These are phyloP conservation scores for Stenodema calcarata DNA, from an alignment of 2,888 invertebrate genomes.

Conservation along the genomic window DNA sequence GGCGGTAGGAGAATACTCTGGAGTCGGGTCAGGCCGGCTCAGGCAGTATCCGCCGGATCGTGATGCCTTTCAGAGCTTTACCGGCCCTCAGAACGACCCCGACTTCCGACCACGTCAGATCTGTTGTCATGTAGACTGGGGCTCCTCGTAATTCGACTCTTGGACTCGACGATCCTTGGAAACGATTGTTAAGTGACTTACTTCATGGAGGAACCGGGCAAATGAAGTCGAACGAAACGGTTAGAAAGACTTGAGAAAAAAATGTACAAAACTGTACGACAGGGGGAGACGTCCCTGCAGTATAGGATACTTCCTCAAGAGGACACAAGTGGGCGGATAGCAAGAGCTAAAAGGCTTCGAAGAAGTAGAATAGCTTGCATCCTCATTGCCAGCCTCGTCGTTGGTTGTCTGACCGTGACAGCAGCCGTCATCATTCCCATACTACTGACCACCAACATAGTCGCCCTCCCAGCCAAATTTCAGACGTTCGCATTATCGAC, in stretches of 20 bases:
- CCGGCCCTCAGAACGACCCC: not conserved
- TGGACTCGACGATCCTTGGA: not conserved
- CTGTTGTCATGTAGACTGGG: not conserved
- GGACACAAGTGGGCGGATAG: conserved; percentile 61
- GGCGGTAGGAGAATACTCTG: not conserved
- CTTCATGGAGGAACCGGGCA: not conserved
- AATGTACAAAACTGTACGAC: conserved; percentile 79
- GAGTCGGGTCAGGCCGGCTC: not conserved
- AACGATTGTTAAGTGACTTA: not conserved
- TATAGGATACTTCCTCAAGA: conserved; percentile 77
- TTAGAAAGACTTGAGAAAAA: not conserved
- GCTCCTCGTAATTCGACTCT: not conserved
- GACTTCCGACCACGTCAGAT: not conserved
- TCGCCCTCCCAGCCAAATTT: conserved; percentile 59
- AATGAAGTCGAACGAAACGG: not conserved
- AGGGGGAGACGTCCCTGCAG: conserved; percentile 76
- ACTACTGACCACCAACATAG: conserved; percentile 59
- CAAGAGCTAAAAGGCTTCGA: conserved; percentile 52
- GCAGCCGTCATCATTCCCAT: conserved; percentile 60
- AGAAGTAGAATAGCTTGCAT: conserved; percentile 59
- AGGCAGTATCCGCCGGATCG: conserved; percentile 37
- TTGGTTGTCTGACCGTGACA: conserved; percentile 59
- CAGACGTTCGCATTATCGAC: conserved; percentile 58
- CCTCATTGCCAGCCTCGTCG: conserved; percentile 58
- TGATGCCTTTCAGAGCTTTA: conserved; percentile 17